These are phyloP conservation scores for Thunnus thynnus DNA, from an alignment of 2,113 vertebrate genomes.

Conservation along the genomic window DNA sequence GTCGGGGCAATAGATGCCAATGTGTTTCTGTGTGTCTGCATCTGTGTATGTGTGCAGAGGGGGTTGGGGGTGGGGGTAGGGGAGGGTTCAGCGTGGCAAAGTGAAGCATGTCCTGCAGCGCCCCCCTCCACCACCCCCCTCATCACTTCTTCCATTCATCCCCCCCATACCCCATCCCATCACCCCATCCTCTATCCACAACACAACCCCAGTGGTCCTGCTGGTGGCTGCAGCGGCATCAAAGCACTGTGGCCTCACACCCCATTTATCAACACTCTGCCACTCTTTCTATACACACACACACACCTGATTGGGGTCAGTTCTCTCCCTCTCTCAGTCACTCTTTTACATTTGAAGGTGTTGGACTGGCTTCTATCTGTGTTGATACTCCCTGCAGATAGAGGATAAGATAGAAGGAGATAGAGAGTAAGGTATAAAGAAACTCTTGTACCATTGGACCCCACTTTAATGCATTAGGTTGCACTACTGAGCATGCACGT, in stretches of 20 bases:
- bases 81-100: slow-evolving; percentile 60
- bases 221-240: slow-evolving; percentile 77
- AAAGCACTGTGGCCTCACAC: slow-evolving; percentile 56
- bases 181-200: slow-evolving; percentile 46
- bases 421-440: slow-evolving; percentile 17
- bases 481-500: neutral
- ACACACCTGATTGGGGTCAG: slow-evolving; percentile 79
- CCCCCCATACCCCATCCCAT: slow-evolving; percentile 19
- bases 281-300: slow-evolving; percentile 58
- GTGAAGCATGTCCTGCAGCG: slow-evolving; percentile 68
- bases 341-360: slow-evolving; percentile 71
- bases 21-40: slow-evolving; percentile 29
- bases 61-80: neutral
- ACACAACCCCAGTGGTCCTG: slow-evolving; percentile 55
- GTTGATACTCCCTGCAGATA: slow-evolving; percentile 13
- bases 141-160: slow-evolving; percentile 1
- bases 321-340: slow-evolving; percentile 65
- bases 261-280: slow-evolving; percentile 77
- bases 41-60: slow-evolving; percentile 29
- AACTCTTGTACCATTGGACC: neutral
- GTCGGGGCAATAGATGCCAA: slow-evolving; percentile 21
- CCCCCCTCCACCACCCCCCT: slow-evolving; percentile 8
- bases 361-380: slow-evolving; percentile 10
- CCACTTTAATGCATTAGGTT: neutral
- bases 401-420: slow-evolving; percentile 30